These are phyloP conservation scores for Panthera tigris DNA, from an alignment of 2,113 vertebrate species.

Conservation along the genomic window DNA sequence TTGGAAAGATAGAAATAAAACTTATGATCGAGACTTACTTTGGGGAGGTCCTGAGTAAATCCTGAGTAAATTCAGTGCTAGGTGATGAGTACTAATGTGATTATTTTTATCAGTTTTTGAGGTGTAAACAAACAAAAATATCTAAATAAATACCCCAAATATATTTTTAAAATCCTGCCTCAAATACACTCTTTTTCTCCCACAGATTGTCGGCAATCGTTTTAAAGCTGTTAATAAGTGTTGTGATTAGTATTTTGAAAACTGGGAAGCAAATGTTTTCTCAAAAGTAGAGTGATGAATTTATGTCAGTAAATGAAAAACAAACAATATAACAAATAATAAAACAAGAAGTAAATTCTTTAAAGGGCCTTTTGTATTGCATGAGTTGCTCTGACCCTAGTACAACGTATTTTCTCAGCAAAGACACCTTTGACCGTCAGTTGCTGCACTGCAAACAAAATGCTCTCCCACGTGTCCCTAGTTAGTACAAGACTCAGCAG, in stretches of 20 bases:
- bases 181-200: background rate
- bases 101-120: background rate
- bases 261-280: fast-evolving
- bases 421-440: background rate
- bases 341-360: constrained; percentile 9
- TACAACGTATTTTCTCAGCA: background rate
- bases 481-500: background rate
- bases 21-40: background rate
- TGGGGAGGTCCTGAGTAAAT: background rate
- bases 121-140: constrained; percentile 8
- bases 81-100: background rate
- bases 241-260: constrained; percentile 6
- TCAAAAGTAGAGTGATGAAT: background rate
- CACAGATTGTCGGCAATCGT: background rate
- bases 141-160: background rate
- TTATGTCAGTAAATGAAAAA: background rate
- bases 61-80: constrained; percentile 23
- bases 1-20: constrained; percentile 5
- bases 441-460: constrained; percentile 70
- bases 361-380: background rate
- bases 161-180: background rate
- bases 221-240: background rate
- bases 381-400: background rate
- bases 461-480: constrained; percentile 38
- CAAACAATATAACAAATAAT: background rate